Percentiles rank a stretch among this genome's conserved stretches.
Evolutionary conservation across 2,888 invertebrate genomes (phyloP).

Genomic region (Agonopterix subpropinquella): DNA sequence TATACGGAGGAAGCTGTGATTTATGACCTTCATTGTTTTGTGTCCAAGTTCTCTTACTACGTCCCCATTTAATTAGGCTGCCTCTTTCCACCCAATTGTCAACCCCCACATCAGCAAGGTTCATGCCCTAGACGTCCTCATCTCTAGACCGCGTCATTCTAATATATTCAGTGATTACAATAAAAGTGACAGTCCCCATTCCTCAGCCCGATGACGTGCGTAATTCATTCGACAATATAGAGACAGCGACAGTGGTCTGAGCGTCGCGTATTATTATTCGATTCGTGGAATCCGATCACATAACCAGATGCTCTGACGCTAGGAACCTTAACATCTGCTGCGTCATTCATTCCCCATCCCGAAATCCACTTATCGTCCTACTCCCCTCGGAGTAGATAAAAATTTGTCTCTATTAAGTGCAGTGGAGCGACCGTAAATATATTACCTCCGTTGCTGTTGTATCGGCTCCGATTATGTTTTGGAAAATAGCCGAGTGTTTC

Average conservation of each 20-base stretch:
- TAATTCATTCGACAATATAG: constrained; percentile 8
- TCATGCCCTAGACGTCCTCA: constrained; percentile 1
- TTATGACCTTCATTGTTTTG: constrained; percentile 72
- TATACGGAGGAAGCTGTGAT: constrained; percentile 67
- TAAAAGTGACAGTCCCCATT: too few relatives aligned
- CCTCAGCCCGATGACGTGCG: too few relatives aligned
- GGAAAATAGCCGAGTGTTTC: constrained; percentile 7
- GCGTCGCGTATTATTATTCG: constrained; percentile 10
- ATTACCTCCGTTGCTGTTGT: constrained; percentile 18
- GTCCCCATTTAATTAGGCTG: constrained; percentile 32
- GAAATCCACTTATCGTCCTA: constrained; percentile 20
- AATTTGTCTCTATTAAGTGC: constrained; percentile 40
- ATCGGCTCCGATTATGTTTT: constrained; percentile 22
- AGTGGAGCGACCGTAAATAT: constrained; percentile 19
- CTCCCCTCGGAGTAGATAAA: constrained; percentile 27
- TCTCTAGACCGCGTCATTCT: background rate
- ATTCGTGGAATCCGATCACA: constrained; percentile 19
- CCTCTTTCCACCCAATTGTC: background rate
- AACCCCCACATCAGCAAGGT: background rate
- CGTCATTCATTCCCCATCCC: constrained; percentile 28
- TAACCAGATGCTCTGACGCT: constrained; percentile 27
- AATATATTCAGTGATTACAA: background rate
- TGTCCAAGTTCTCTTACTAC: constrained; percentile 42
- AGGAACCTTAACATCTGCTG: constrained; percentile 41
- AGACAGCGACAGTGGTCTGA: constrained; percentile 4